These are phyloP conservation scores for Acleris emargana DNA, from an alignment of 2,888 invertebrate species.

Conservation along the genomic window DNA sequence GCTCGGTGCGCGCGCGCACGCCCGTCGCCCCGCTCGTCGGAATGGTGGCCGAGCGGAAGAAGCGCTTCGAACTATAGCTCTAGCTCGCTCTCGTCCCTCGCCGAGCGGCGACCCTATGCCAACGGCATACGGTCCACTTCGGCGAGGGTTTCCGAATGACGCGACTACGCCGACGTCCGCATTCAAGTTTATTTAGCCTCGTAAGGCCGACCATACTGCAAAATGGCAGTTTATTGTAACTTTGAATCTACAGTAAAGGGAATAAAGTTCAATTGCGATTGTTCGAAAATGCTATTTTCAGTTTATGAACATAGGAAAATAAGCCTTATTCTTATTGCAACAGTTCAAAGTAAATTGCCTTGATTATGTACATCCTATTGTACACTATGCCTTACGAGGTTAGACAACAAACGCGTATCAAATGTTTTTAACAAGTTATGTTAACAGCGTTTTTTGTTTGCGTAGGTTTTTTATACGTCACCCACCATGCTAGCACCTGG, in stretches of 20 bases:
- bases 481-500: constrained; percentile 80
- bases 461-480: constrained; percentile 40
- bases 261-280: too few relatives aligned
- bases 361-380: too few relatives aligned
- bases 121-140: constrained; percentile 7
- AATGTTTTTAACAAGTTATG: not conserved
- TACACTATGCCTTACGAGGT: too few relatives aligned
- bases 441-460: not conserved
- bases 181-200: not conserved
- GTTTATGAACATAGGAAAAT: too few relatives aligned
- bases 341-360: too few relatives aligned
- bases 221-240: too few relatives aligned
- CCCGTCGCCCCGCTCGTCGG: constrained; percentile 85
- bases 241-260: too few relatives aligned
- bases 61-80: constrained; percentile 84
- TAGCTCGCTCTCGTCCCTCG: constrained; percentile 31
- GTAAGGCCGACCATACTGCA: too few relatives aligned
- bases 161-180: constrained; percentile 6
- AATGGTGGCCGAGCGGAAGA: constrained; percentile 89
- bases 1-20: constrained; percentile 66
- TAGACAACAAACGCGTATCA: not conserved
- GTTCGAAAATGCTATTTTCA: too few relatives aligned
- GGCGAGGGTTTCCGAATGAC: constrained; percentile 14
- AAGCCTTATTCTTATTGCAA: too few relatives aligned
- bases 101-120: constrained; percentile 16